phyloP scores from a whole-genome alignment of 2,113 vertebrate genomes.

The Nannobrachium achirus region DNA sequence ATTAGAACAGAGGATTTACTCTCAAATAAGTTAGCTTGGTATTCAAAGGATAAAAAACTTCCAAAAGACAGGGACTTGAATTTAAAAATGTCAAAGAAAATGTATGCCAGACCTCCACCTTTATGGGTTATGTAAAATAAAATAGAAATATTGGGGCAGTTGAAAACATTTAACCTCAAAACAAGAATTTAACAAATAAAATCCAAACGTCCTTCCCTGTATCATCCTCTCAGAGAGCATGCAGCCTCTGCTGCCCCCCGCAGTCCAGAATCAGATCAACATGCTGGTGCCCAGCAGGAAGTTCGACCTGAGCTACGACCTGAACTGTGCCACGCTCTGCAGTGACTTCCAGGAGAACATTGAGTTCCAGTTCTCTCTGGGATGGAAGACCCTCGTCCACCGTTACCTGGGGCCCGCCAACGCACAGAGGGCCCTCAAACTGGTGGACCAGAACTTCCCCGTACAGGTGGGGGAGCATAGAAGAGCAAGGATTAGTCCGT shows the following conservation, averaged over 20 bases:
- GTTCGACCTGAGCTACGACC: constrained; percentile 96
- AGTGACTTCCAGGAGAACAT: constrained; percentile 97
- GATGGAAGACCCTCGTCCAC: constrained; percentile 90
- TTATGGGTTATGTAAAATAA: too few relatives aligned
- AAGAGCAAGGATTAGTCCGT: neutral
- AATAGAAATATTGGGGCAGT: too few relatives aligned
- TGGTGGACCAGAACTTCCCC: constrained; percentile 86
- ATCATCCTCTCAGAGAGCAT: constrained; percentile 84
- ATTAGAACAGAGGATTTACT: too few relatives aligned
- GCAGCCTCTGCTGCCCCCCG: constrained; percentile 89
- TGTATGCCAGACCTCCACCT: too few relatives aligned
- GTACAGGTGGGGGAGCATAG: constrained; percentile 49
- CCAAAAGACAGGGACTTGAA: too few relatives aligned
- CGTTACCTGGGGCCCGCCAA: constrained; percentile 90
- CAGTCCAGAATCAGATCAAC: constrained; percentile 84
- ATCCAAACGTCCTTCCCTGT: neutral
- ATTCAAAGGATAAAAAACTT: too few relatives aligned
- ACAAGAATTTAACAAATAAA: too few relatives aligned
- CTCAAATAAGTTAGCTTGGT: too few relatives aligned
- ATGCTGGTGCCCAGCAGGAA: constrained; percentile 88
- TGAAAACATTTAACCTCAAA: too few relatives aligned
- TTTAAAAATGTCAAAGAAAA: too few relatives aligned
- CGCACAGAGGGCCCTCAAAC: constrained; percentile 84
- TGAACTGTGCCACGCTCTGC: constrained; percentile 93
- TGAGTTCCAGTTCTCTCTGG: constrained; percentile 92